phyloP scores from a whole-genome alignment of 2,797 vertebrate species.

The Myoxocephalus aenaeus region DNA sequence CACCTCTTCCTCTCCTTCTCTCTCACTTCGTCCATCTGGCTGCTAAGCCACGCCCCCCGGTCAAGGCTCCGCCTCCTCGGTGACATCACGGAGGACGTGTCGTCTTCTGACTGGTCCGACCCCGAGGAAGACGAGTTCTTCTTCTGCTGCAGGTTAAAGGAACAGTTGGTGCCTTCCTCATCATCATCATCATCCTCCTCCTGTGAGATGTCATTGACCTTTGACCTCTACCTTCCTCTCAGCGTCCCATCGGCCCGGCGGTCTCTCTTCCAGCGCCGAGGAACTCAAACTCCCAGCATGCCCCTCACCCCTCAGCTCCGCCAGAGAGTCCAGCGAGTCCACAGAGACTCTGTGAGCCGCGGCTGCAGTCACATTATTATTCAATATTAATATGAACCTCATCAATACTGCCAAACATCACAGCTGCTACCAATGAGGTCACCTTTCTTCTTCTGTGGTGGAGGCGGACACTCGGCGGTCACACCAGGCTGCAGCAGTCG shows the following conservation, averaged over 20 bases:
- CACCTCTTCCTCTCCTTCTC: conserved; percentile 49
- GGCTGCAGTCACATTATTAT: conserved; percentile 1
- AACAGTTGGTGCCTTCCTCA: background rate
- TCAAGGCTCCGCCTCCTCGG: background rate
- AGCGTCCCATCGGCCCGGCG: background rate
- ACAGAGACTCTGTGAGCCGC: conserved; percentile 28
- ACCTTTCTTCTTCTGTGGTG: conserved; percentile 50
- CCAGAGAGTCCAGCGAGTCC: conserved; percentile 45
- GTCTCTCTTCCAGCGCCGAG: fast-evolving
- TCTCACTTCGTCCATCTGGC: conserved; percentile 1
- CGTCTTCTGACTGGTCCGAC: conserved; percentile 28
- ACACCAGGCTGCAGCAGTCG: conserved; percentile 14
- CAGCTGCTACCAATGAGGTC: background rate
- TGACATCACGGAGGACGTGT: background rate
- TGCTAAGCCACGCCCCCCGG: background rate
- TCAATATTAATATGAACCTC: background rate
- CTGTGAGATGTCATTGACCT: background rate
- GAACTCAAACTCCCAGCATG: conserved; percentile 50
- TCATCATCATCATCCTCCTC: background rate
- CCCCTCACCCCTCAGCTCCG: conserved; percentile 27
- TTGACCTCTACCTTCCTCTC: conserved; percentile 33
- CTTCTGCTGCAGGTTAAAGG: background rate
- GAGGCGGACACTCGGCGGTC: conserved; percentile 1
- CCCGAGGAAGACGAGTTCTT: background rate
- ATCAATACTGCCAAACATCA: background rate